Evolutionary conservation across 1,140 invertebrate species (phyloP).

Genomic region (Temnothorax nylanderi): DNA sequence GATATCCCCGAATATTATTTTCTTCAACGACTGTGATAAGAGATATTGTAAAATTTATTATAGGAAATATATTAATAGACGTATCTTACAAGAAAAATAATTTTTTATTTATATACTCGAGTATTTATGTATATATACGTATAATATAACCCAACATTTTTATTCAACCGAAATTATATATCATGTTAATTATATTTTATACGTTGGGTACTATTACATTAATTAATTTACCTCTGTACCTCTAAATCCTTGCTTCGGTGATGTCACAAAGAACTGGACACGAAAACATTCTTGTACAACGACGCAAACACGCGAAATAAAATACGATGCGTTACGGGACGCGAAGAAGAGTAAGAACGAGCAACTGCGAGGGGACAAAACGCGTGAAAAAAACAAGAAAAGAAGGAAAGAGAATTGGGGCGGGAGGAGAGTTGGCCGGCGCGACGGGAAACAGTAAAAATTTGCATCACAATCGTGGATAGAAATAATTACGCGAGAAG

Average conservation of each 20-base stretch:
- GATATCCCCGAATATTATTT: not conserved
- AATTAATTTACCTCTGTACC: constrained; percentile 35
- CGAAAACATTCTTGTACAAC: constrained; percentile 6
- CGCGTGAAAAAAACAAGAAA: constrained; percentile 54
- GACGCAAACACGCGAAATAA: constrained; percentile 35
- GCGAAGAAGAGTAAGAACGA: not conserved
- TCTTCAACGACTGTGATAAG: not conserved
- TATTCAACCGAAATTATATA: not conserved
- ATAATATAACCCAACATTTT: not conserved
- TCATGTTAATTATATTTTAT: constrained; percentile 40
- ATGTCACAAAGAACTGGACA: constrained; percentile 18
- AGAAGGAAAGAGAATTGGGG: constrained; percentile 68
- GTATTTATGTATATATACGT: not conserved
- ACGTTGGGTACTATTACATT: not conserved
- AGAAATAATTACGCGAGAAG: constrained; percentile 84
- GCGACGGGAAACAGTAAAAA: constrained; percentile 81
- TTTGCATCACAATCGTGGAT: constrained; percentile 84
- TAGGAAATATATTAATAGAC: not conserved
- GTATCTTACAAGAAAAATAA: not conserved
- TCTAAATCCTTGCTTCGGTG: not conserved
- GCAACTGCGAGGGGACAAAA: constrained; percentile 19
- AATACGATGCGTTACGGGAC: constrained; percentile 25
- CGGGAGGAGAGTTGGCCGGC: constrained; percentile 49
- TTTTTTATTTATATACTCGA: not conserved
- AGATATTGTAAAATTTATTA: not conserved